Evolutionary conservation across 2,113 vertebrate species (phyloP), one percentile per base, ranked within the genome.

Genomic region (Clarias gariepinus): DNA sequence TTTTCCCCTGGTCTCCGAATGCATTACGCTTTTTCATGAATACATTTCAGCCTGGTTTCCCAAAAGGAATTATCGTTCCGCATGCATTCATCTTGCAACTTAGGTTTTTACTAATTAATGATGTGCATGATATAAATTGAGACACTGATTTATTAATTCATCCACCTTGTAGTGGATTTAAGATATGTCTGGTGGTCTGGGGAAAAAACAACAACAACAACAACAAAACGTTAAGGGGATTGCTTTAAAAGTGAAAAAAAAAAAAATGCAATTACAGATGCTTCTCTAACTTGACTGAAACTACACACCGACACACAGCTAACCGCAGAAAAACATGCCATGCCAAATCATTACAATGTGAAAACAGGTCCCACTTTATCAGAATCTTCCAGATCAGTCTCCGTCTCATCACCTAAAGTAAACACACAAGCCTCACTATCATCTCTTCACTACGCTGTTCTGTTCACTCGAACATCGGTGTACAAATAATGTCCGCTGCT

Each of bases 101-200:
- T 21, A 58, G n/a, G 52, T 25, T 63, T 78, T 82, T 41, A n/a
- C 60, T 82, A 82, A 82, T 82, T 66, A 28, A 61, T 66, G 6
- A 64, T n/a, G 36, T 66, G 53, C 57, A 66, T 52, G 74, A 80
- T 55, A 23, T 60, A 33, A 57, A 33, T 28, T 11, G 53, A 79
- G n/a, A 58, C 2, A 3, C 1, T 13, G 16, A 25, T 55, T 55
- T 77, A 52, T 76, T 23, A 77, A 55, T 6, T 41, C 69, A 52
- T 12, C 25, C 25, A 28, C 2, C 2, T 16, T 77, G 21, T n/a
- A 53, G 73, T n/a, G n/a, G n/a, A n/a, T n/a, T n/a, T n/a, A n/a
- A n/a, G n/a, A n/a, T 73, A 18, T 41, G 18, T 23, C 2, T 21
- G 33, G 19, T 3, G 18, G 69, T 73, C 33, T 66, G n/a, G 11